phyloP scores from a whole-genome alignment of 2,113 vertebrate genomes.

The Melanerpes formicivorus region DNA sequence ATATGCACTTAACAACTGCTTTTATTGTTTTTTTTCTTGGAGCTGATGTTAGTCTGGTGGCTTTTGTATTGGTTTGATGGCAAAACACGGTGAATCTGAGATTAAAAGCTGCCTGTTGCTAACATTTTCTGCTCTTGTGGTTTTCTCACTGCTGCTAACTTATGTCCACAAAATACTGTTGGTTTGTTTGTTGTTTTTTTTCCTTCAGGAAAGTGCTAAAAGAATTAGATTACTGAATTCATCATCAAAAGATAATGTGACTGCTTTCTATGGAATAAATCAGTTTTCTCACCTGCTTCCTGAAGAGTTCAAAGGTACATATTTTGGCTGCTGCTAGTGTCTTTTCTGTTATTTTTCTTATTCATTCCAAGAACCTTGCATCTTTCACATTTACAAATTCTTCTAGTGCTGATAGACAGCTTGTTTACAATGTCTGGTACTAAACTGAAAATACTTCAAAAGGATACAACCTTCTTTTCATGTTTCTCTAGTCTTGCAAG shows the following conservation, averaged over 20 bases:
- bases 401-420: background rate
- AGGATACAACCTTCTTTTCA: background rate
- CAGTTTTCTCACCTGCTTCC: conserved; percentile 88
- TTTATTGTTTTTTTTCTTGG: background rate
- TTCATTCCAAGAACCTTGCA: background rate
- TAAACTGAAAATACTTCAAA: background rate
- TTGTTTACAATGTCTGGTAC: conserved; percentile 1
- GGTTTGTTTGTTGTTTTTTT: background rate
- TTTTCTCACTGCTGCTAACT: background rate
- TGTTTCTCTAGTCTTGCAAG: background rate
- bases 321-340: background rate
- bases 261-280: conserved; percentile 89
- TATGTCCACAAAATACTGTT: background rate
- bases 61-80: background rate
- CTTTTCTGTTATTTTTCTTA: background rate
- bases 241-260: conserved; percentile 57
- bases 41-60: background rate
- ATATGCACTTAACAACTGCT: background rate
- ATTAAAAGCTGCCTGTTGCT: background rate
- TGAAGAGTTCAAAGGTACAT: conserved; percentile 87
- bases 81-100: background rate
- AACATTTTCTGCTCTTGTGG: background rate
- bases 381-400: conserved; percentile 16
- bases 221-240: conserved; percentile 83
- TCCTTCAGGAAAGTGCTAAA: conserved; percentile 76